Percentiles rank a stretch among this genome's conserved stretches.
Conservation (phyloP, 2,113 vertebrate species). For the Manacus vitellinus region DNA sequence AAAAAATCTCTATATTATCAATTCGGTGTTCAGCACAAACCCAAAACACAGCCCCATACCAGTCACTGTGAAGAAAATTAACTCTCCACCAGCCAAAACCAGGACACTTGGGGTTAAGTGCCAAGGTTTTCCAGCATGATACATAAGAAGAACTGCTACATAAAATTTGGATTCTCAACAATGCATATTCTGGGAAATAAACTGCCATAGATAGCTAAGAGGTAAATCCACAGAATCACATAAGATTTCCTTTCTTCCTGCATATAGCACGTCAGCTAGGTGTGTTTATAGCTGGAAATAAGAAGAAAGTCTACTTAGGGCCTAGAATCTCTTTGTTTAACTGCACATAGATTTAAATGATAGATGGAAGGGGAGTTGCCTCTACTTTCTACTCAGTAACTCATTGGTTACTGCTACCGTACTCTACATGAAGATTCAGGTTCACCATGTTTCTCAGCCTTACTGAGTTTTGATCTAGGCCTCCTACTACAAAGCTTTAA, state of each 20-base stretch:
- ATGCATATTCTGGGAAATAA: not conserved
- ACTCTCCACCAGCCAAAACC: not conserved
- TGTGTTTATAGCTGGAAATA: not conserved
- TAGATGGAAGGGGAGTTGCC: not conserved
- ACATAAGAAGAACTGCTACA: not conserved
- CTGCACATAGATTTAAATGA: not conserved
- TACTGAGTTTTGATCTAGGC: not conserved
- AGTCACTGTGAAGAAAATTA: not conserved
- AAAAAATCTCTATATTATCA: not conserved
- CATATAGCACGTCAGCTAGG: not conserved
- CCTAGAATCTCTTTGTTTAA: not conserved
- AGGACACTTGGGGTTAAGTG: not conserved
- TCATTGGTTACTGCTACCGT: not conserved
- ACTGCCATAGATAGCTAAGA: not conserved
- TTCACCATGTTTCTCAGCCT: not conserved
- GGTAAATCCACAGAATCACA: not conserved
- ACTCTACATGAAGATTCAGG: not conserved
- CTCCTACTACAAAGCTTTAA: not conserved
- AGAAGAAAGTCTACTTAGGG: not conserved
- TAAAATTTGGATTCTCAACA: not conserved
- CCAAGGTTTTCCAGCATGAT: not conserved
- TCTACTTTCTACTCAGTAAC: not conserved
- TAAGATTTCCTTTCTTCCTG: not conserved
- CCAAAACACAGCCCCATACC: not conserved
- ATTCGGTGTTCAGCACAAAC: not conserved